phyloP scores from a whole-genome alignment of 2,797 vertebrate genomes.

The Tolypeutes matacus region DNA sequence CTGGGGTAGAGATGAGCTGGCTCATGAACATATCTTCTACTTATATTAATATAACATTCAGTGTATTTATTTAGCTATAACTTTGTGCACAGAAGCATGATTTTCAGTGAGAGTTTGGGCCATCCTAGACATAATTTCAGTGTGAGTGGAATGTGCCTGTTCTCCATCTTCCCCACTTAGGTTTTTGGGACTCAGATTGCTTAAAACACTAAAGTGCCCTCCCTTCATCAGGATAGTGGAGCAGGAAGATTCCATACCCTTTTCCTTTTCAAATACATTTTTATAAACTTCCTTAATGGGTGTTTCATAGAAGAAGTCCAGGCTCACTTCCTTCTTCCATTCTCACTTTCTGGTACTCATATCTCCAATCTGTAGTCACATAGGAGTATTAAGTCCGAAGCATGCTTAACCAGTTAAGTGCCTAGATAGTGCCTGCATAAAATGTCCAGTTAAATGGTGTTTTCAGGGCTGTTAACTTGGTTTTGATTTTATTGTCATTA shows the following conservation, averaged over 20 bases:
- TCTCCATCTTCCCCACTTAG: neutral
- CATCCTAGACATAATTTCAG: neutral
- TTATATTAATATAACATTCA: constrained; percentile 40
- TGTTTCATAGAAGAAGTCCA: constrained; percentile 11
- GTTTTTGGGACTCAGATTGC: neutral
- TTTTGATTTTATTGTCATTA: constrained; percentile 22
- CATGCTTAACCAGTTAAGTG: neutral
- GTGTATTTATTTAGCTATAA: neutral
- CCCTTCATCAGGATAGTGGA: neutral
- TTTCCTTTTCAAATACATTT: constrained; percentile 1
- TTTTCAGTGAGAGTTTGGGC: constrained; percentile 32
- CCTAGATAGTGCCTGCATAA: neutral
- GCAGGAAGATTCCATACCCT: neutral
- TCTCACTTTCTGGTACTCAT: neutral
- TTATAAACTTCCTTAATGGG: neutral
- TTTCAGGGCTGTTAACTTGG: constrained; percentile 35
- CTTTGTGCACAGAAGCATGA: constrained; percentile 14
- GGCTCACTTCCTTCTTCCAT: neutral
- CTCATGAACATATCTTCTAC: neutral
- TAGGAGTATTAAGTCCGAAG: neutral
- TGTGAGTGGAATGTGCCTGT: constrained; percentile 22
- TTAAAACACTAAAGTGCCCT: neutral
- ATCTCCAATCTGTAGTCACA: neutral
- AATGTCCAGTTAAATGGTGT: constrained; percentile 7
- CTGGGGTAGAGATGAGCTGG: constrained; percentile 56